A percentile compares a stretch with the other conserved stretches of the same genome.
Conservation (phyloP, 2,888 invertebrate genomes). For the Rhingia rostrata region DNA sequence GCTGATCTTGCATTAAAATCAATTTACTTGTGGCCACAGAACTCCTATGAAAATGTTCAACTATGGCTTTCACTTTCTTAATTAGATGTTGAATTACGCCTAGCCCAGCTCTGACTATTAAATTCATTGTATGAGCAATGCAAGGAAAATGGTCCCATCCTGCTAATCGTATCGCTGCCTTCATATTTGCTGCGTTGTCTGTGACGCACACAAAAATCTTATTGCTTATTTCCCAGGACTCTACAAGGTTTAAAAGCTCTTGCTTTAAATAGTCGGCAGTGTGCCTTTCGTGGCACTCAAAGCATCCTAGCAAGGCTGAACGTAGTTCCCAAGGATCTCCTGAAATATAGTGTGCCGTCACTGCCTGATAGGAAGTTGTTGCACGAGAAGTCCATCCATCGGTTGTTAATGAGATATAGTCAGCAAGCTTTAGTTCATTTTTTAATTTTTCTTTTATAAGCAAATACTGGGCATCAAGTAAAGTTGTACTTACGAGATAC, state of each 20-base stretch:
- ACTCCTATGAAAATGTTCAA: conserved; percentile 12
- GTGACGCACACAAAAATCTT: conserved; percentile 22
- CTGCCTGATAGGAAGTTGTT: conserved; percentile 3
- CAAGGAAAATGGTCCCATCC: conserved; percentile 35
- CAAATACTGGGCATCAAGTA: conserved; percentile 13
- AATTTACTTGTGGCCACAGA: not conserved
- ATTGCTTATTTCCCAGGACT: not conserved
- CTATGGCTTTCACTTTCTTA: conserved; percentile 7
- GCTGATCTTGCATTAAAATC: conserved; percentile 2
- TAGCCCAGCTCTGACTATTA: conserved; percentile 21
- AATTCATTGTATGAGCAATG: conserved; percentile 22
- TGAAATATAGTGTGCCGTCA: conserved; percentile 8
- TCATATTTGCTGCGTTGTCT: conserved; percentile 21
- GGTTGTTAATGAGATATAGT: conserved; percentile 20
- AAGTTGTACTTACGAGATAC: not conserved
- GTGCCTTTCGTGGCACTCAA: conserved; percentile 22
- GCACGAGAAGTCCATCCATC: conserved; percentile 38
- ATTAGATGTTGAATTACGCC: not conserved
- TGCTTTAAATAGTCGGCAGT: not conserved
- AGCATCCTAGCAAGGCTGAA: conserved; percentile 25
- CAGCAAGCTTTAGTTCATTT: not conserved
- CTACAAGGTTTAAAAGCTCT: not conserved
- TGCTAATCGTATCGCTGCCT: not conserved
- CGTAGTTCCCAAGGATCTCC: conserved; percentile 19
- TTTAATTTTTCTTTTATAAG: conserved; percentile 15